Evolutionary conservation across 2,797 vertebrate genomes (phyloP).

Genomic region (Mormyrus hasselquistii): DNA sequence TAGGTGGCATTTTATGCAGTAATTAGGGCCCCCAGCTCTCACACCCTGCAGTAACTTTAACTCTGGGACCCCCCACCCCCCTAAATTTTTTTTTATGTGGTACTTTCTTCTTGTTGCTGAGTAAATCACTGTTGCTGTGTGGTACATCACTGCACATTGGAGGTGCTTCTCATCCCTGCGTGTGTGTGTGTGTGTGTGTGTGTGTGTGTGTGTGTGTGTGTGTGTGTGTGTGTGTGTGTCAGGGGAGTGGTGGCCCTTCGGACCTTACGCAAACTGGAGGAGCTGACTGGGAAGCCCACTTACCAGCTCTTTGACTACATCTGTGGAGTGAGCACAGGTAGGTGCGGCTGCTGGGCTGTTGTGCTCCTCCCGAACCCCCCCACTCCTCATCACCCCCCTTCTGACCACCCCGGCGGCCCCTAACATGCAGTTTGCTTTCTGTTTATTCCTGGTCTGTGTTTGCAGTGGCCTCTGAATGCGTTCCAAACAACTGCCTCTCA

Average conservation of each 20-base stretch:
- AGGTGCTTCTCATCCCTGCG: not conserved
- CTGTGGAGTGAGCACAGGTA: slow-evolving; percentile 97
- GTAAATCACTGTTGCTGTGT: not conserved
- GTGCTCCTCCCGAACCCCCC: not conserved
- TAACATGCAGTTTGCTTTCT: not conserved
- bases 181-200: slow-evolving; percentile 45
- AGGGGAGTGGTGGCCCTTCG: slow-evolving; percentile 90
- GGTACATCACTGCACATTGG: not conserved
- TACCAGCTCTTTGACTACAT: slow-evolving; percentile 96
- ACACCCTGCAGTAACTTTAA: not conserved
- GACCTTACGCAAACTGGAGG: slow-evolving; percentile 79
- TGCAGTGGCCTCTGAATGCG: not conserved
- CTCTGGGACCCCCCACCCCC: not conserved
- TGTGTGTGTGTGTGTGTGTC: not conserved
- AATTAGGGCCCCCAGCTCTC: not conserved
- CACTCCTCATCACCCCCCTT: not conserved
- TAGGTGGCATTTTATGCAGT: not conserved
- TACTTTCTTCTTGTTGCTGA: not conserved
- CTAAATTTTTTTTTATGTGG: not conserved
- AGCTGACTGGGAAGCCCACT: slow-evolving; percentile 82
- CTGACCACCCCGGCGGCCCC: not conserved
- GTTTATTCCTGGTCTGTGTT: not conserved
- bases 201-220: not conserved
- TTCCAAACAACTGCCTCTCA: not conserved
- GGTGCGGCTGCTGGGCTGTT: not conserved